Base-by-base conservation (phyloP, 2,797 vertebrate species). In the Xiphorhynchus erythropygius region DNA sequence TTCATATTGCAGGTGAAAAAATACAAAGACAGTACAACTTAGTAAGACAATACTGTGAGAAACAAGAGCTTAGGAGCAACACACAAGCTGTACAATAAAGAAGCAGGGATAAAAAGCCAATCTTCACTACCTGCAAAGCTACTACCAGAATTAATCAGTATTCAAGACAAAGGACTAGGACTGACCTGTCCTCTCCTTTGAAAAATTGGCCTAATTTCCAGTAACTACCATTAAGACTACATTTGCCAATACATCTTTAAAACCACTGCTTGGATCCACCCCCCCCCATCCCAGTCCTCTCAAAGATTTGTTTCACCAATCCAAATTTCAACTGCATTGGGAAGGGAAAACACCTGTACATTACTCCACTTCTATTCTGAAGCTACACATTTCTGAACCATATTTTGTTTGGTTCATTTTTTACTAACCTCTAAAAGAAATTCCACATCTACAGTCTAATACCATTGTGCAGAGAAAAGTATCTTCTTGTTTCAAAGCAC, bases 231-330 rank as follows among this genome's bases (percentile, higher is more conserved):
- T 19, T 80, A 91, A 71, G 16, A 89, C 2, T 10, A n/a, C 28
- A 39, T 68, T 81, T 65, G 39, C 33, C 41, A 79, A 44, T 17
- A 5, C 8, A 50, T 41, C 39, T 79, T 50, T 35, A 76, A 87
- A 84, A 63, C 5, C 42, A 69, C 30, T 41, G 22, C 50, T 88
- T 70, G 35, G 41, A 42, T 63, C 16, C 5, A 52, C 2, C 0
- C 7, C 7, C 2, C 0, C 7, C 7, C 4, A 8, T 8, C 8
- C 4, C 3, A 57, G 2, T 37, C 44, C 37, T 75, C 46, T 28
- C 30, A n/a, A 73, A 82, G 25, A 33, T 17, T 28, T 44, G 5
- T 32, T 75, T 56, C 28, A 60, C 60, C 47, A 81, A 18, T 63
- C 11, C 52, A 63, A n/a, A 52, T 62, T 73, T 55, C 68, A 77